Evolutionary conservation across 2,888 invertebrate genomes (phyloP).

Genomic region (Orthosia gothica): DNA sequence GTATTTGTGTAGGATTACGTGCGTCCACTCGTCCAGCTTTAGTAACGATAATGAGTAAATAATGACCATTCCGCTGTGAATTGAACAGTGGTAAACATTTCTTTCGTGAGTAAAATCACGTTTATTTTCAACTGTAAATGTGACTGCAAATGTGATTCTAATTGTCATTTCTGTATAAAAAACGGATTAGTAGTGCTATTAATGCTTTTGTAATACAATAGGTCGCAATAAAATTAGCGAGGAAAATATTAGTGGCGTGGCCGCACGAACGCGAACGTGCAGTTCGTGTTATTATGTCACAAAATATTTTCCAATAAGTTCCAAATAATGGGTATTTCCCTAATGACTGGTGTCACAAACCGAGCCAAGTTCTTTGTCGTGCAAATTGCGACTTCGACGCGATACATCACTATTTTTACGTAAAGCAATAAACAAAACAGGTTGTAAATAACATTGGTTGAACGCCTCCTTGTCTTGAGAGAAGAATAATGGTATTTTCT

Average conservation of each 20-base stretch:
- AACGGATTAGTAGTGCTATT: slow-evolving; percentile 54
- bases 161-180: slow-evolving; percentile 61
- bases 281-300: slow-evolving; percentile 60
- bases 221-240: slow-evolving; percentile 65
- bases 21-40: slow-evolving; percentile 56
- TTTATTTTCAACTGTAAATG: slow-evolving; percentile 66
- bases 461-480: slow-evolving; percentile 89
- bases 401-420: slow-evolving; percentile 75
- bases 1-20: slow-evolving; percentile 63
- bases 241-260: slow-evolving; percentile 55
- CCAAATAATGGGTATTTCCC: slow-evolving; percentile 53
- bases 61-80: slow-evolving; percentile 67
- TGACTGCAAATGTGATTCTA: slow-evolving; percentile 66
- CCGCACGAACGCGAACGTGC: slow-evolving; percentile 62
- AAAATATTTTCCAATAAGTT: slow-evolving; percentile 54
- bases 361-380: slow-evolving; percentile 58
- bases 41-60: slow-evolving; percentile 71
- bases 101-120: slow-evolving; percentile 66
- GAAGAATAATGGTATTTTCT: slow-evolving; percentile 91
- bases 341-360: slow-evolving; percentile 57
- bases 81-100: slow-evolving; percentile 66
- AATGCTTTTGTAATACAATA: slow-evolving; percentile 62
- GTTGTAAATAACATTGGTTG: slow-evolving; percentile 89
- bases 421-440: slow-evolving; percentile 85
- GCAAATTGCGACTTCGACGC: slow-evolving; percentile 53